A percentile compares a stretch with the other conserved stretches of the same genome.
Evolutionary conservation across 2,113 vertebrate genomes (phyloP).

Genomic region (Gavia stellata): DNA sequence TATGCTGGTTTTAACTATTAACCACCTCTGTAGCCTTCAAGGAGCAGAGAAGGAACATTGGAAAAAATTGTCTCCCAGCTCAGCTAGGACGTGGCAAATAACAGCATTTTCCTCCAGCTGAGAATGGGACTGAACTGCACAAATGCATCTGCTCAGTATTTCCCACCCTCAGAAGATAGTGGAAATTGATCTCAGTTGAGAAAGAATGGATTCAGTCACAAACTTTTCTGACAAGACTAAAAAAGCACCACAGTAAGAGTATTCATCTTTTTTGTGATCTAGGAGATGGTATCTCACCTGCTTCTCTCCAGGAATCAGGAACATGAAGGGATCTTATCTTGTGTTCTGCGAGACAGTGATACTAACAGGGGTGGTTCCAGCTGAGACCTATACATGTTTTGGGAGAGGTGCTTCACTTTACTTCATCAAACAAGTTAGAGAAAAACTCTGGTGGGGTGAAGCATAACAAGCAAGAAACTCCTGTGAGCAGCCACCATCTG

Average conservation of each 20-base stretch:
- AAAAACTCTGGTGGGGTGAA: background rate
- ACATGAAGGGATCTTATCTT: background rate
- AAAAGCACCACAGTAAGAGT: background rate
- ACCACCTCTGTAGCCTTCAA: background rate
- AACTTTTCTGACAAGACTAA: background rate
- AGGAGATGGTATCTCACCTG: background rate
- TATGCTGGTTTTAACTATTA: background rate
- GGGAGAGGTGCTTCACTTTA: background rate
- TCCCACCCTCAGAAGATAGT: background rate
- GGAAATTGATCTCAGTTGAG: background rate
- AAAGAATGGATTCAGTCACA: background rate
- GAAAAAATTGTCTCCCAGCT: background rate
- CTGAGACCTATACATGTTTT: background rate
- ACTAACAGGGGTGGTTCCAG: background rate
- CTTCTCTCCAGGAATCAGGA: background rate
- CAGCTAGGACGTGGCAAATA: background rate
- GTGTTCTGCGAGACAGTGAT: background rate
- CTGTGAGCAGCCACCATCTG: background rate
- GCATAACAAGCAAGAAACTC: background rate
- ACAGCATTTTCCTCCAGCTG: background rate
- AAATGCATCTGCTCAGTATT: background rate
- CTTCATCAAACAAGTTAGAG: background rate
- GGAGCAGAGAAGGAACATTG: background rate
- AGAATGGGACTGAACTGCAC: background rate
- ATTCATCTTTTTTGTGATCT: background rate